phyloP scores from a whole-genome alignment of 2,888 invertebrate genomes.

The Platycheirus rosarum region DNA sequence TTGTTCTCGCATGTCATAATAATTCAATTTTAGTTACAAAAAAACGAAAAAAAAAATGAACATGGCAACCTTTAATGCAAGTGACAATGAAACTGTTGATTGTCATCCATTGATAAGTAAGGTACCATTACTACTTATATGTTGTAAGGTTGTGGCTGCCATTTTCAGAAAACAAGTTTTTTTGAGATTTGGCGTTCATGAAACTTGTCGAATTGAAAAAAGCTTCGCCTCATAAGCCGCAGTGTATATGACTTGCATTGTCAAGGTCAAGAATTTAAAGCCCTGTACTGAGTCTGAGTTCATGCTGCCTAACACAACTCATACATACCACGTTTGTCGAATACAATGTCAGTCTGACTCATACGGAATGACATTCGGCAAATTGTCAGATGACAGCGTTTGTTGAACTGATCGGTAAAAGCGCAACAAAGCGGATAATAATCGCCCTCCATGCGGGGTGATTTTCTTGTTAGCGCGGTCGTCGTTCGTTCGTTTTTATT shows the following conservation, averaged over 20 bases:
- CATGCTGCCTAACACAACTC: conserved; percentile 25
- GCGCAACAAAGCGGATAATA: conserved; percentile 46
- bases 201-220: conserved; percentile 35
- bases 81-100: conserved; percentile 65
- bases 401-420: conserved; percentile 37
- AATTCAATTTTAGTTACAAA: conserved; percentile 50
- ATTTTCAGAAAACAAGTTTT: background rate
- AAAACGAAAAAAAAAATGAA: conserved; percentile 26
- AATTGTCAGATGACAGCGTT: conserved; percentile 42
- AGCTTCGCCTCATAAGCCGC: background rate
- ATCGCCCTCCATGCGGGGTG: conserved; percentile 55
- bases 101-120: conserved; percentile 47
- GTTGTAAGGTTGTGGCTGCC: background rate
- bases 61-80: conserved; percentile 30
- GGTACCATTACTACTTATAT: background rate
- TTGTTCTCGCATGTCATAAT: conserved; percentile 61
- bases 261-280: conserved; percentile 70
- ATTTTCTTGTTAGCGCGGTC: conserved; percentile 60
- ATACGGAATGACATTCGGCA: conserved; percentile 57
- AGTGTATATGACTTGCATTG: conserved; percentile 54
- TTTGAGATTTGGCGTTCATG: conserved; percentile 24
- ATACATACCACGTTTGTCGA: conserved; percentile 45
- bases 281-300: conserved; percentile 36
- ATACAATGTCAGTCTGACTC: conserved; percentile 33
- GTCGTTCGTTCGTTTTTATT: conserved; percentile 55